Evolutionary conservation across 1,140 invertebrate genomes (phyloP), one percentile per base, ranked within the genome.

Genomic region (Anagrus nilaparvatae): DNA sequence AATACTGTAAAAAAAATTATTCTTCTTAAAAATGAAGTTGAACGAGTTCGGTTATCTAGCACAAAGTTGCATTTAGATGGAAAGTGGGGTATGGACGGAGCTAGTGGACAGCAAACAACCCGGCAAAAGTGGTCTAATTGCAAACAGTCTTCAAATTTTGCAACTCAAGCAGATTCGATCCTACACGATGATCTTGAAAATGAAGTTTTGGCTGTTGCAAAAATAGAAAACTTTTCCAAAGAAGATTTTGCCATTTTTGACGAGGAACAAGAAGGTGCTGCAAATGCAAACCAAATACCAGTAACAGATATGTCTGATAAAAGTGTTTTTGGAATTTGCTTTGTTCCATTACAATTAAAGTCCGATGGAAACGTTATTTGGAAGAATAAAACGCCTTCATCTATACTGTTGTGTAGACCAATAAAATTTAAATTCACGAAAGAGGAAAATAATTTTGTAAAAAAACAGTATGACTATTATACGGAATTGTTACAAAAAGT

Each of bases 351-450:
- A 31, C 39, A 48, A 30, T 21, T 52, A 38, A 28, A 46, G 34
- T 17, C 44, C 38, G 3, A n/a, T 28, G 36, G 17, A 12, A 27
- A n/a, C 16, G 31, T 51, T 41, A 14, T 58, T 30, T 60, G 60
- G 53, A 38, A 51, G 47, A 64, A 60, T 53, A 45, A 43, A 31
- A 41, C 36, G 27, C 53, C 59, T 24, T 60, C 53, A 30, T 63
- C 56, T 6, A 39, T 51, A 18, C 27, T 49, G 43, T 60, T 49
- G 53, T 59, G 58, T 48, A 41, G 55, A 31, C 52, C 50, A 0
- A 56, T 59, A 23, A 42, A 39, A 43, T 46, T 61, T 24, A 30
- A 48, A 35, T 60, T 58, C 47, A 27, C 46, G 21, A 54, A 55
- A 40, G 58, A 61, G 48, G 52, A 41, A 14, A 51, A 50, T 29